Conservation (phyloP, 2,888 invertebrate species). For the Aethes cnicana region DNA sequence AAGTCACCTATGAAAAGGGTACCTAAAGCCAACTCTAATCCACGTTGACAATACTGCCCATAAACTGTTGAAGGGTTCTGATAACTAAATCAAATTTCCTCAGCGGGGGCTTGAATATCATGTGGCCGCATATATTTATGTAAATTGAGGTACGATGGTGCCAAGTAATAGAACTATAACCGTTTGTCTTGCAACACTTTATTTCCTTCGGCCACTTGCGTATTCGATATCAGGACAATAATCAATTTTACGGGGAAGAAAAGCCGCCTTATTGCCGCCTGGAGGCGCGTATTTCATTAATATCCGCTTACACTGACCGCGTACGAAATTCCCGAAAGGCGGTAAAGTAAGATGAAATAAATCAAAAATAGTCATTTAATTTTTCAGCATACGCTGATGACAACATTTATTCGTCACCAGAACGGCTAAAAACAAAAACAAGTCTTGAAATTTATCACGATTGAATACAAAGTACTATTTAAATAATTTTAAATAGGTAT, state of each 20-base stretch:
- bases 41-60: conserved; percentile 42
- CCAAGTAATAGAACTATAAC: conserved; percentile 18
- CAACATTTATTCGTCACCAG: no score
- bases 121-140: conserved; percentile 32
- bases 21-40: conserved; percentile 39
- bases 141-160: conserved; percentile 20
- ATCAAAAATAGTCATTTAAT: no score
- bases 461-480: no score
- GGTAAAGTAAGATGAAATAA: neutral
- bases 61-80: conserved; percentile 44
- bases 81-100: conserved; percentile 45
- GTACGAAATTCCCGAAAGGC: no score
- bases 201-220: conserved; percentile 17
- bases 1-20: conserved; percentile 38
- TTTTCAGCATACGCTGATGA: no score
- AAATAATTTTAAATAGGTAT: no score
- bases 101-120: conserved; percentile 30
- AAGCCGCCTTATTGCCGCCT: conserved; percentile 13
- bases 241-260: conserved; percentile 15
- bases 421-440: no score
- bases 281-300: conserved; percentile 14
- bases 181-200: conserved; percentile 16
- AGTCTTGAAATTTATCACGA: no score
- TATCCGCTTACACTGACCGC: conserved; percentile 16
- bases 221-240: conserved; percentile 8